These are phyloP conservation scores for Bellardia pandia DNA, from an alignment of 2,888 invertebrate species.

Conservation along the genomic window DNA sequence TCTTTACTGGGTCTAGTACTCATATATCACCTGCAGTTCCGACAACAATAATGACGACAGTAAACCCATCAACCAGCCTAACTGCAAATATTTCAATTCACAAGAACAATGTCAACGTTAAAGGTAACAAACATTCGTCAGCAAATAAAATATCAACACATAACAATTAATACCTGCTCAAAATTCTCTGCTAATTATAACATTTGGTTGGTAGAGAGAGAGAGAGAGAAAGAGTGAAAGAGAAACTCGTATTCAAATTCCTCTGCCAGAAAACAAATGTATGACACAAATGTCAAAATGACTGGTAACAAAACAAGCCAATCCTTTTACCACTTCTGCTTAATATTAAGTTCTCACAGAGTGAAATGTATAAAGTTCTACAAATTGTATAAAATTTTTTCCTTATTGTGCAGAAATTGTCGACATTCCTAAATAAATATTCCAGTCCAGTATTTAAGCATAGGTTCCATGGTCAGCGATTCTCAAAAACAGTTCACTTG, in stretches of 20 bases:
- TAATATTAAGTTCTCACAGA: not conserved
- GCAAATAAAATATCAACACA: constrained; percentile 26
- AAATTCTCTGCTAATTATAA: constrained; percentile 27
- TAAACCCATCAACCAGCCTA: not conserved
- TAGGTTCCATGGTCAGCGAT: too few species aligned
- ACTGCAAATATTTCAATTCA: not conserved
- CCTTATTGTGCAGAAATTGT: too few species aligned
- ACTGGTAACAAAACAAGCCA: not conserved
- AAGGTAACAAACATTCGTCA: not conserved
- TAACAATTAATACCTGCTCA: constrained; percentile 31
- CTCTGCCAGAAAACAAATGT: not conserved
- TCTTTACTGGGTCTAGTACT: not conserved
- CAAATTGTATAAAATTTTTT: not conserved
- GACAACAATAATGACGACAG: not conserved
- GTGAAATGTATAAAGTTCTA: not conserved
- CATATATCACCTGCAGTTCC: constrained; percentile 43
- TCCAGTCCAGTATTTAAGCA: too few species aligned
- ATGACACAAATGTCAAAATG: constrained; percentile 4
- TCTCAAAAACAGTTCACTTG: too few species aligned
- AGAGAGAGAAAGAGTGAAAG: not conserved
- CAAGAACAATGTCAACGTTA: not conserved
- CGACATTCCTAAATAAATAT: too few species aligned
- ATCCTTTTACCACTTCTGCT: not conserved
- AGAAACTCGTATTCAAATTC: not conserved
- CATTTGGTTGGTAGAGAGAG: not conserved